Evolutionary conservation across 2,113 vertebrate species (phyloP).

Genomic region (Anarrhichthys ocellatus): DNA sequence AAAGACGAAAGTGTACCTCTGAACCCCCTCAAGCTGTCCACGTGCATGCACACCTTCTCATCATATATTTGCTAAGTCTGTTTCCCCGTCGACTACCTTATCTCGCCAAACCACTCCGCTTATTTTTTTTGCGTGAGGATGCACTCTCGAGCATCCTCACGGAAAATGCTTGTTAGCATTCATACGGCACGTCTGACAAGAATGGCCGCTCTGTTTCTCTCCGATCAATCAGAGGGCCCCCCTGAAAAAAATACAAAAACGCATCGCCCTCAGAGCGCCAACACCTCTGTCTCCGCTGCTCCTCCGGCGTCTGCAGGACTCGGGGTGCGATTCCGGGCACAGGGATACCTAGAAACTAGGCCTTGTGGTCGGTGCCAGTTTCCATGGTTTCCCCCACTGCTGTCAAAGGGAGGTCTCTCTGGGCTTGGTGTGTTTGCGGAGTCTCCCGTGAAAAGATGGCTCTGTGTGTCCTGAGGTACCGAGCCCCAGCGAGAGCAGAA

Average conservation of each 20-base stretch:
- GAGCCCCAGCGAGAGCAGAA: conserved; percentile 53
- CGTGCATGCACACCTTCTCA: conserved; percentile 12
- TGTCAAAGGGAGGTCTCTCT: conserved; percentile 68
- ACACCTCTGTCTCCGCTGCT: conserved; percentile 59
- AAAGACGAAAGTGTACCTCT: conserved; percentile 64
- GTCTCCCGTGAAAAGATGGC: conserved; percentile 73
- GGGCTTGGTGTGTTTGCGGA: conserved; percentile 65
- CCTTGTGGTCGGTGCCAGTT: conserved; percentile 72
- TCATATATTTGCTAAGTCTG: conserved; percentile 31
- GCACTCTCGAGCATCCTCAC: conserved; percentile 62
- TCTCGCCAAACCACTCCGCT: conserved; percentile 40
- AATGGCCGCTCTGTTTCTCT: conserved; percentile 71
- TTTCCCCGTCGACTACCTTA: conserved; percentile 51
- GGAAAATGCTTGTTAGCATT: conserved; percentile 65
- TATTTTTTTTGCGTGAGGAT: conserved; percentile 26
- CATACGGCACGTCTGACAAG: conserved; percentile 57
- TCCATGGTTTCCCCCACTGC: conserved; percentile 62
- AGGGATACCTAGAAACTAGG: conserved; percentile 71
- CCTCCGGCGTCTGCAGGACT: conserved; percentile 59
- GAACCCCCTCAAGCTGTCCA: conserved; percentile 37
- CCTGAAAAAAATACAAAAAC: conserved; percentile 35
- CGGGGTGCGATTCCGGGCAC: conserved; percentile 65
- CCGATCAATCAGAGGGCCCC: conserved; percentile 67
- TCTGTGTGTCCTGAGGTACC: conserved; percentile 71
- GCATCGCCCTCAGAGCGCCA: conserved; percentile 34